These are phyloP conservation scores for Thripadectes ignobilis DNA, from an alignment of 2,797 vertebrate species.

Conservation along the genomic window DNA sequence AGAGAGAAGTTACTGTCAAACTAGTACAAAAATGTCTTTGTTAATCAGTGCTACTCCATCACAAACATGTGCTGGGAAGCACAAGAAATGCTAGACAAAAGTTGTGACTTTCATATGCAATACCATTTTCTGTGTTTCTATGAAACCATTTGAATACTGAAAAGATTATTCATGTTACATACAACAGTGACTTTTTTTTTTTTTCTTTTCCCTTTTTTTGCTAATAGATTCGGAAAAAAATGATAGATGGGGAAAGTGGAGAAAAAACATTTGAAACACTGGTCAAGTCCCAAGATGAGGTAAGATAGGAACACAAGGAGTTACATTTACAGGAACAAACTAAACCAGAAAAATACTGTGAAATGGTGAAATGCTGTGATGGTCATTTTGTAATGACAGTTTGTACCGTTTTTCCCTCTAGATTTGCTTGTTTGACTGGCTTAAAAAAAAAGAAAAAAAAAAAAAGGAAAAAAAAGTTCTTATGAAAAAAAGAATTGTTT, in stretches of 20 bases:
- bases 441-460: background rate
- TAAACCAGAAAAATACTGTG: background rate
- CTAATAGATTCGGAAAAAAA: constrained; percentile 90
- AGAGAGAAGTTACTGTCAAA: background rate
- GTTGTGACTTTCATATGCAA: background rate
- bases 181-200: background rate
- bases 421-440: background rate
- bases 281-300: constrained; percentile 98
- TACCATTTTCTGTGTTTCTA: background rate
- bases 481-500: background rate
- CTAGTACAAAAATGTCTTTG: background rate
- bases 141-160: background rate
- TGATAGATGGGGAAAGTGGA: constrained; percentile 94
- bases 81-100: background rate
- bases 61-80: background rate
- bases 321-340: background rate
- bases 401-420: background rate
- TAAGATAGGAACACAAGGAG: constrained; percentile 67
- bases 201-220: background rate
- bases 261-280: constrained; percentile 90
- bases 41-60: background rate
- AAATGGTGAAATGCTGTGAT: background rate
- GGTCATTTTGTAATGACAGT: background rate
- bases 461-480: background rate
- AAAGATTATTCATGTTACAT: background rate